A percentile compares a stretch with the other conserved stretches of the same genome.
Evolutionary conservation across 2,113 vertebrate species (phyloP).

Genomic region (Mus pahari): DNA sequence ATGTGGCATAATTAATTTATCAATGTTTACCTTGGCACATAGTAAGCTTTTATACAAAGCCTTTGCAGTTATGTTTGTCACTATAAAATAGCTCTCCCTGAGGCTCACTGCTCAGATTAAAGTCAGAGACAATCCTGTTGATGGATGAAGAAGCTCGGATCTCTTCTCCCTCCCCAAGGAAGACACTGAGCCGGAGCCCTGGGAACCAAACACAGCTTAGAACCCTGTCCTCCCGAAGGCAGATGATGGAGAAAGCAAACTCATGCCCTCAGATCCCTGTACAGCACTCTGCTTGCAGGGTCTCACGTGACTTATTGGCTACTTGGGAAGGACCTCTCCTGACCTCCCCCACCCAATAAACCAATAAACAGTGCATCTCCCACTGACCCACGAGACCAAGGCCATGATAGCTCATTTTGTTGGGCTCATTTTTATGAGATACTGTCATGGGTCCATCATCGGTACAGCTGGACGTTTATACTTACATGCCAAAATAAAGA

Average conservation of each 20-base stretch:
- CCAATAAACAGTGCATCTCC: background rate
- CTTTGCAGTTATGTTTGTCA: background rate
- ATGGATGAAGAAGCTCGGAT: background rate
- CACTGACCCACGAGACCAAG: constrained; percentile 67
- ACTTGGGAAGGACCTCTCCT: constrained; percentile 63
- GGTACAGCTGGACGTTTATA: background rate
- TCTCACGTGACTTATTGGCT: constrained; percentile 73
- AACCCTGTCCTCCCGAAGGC: constrained; percentile 58
- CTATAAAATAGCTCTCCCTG: background rate
- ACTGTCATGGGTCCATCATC: constrained; percentile 30
- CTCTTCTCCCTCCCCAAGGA: accelerated
- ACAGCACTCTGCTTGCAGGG: constrained; percentile 73
- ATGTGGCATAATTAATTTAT: background rate
- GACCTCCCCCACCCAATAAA: constrained; percentile 75
- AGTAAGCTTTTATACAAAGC: background rate
- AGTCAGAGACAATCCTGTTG: background rate
- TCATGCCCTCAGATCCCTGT: constrained; percentile 67
- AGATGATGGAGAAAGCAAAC: constrained; percentile 49
- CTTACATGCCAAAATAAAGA: constrained; percentile 14
- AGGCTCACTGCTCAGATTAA: background rate
- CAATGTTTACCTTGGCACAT: background rate
- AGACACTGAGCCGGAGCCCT: too few relatives aligned
- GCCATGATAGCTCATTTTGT: background rate
- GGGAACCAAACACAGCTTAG: background rate
- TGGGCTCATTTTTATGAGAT: constrained; percentile 67